phyloP scores from a whole-genome alignment of 2,797 vertebrate genomes.

The Tangara arthus region DNA sequence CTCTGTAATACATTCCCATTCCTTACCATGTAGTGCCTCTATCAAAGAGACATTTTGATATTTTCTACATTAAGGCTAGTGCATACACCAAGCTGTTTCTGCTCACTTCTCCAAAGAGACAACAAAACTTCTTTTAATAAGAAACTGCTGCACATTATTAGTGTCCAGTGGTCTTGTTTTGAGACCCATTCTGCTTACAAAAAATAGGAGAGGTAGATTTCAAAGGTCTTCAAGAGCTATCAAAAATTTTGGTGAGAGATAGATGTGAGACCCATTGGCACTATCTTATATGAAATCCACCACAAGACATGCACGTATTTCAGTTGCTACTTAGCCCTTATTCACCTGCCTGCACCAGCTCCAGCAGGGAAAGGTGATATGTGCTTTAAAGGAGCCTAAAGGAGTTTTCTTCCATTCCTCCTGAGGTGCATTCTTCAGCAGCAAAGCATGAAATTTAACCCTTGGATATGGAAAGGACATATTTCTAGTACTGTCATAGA shows the following conservation, averaged over 20 bases:
- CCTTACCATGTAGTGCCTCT: background rate
- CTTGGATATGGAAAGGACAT: background rate
- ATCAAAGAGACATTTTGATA: background rate
- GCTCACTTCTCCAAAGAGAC: background rate
- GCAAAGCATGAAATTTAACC: background rate
- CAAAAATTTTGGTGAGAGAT: background rate
- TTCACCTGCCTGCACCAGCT: background rate
- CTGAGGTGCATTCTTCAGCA: background rate
- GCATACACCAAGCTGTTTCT: background rate
- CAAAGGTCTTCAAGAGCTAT: background rate
- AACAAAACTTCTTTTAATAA: background rate
- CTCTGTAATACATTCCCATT: background rate
- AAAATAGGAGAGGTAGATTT: background rate
- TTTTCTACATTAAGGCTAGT: background rate
- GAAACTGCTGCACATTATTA: background rate
- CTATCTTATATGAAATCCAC: background rate
- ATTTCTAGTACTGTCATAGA: background rate
- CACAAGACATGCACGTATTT: accelerated
- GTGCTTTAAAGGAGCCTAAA: background rate
- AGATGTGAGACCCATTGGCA: background rate
- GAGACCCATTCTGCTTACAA: background rate
- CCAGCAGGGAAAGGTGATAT: background rate
- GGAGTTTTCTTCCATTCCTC: background rate
- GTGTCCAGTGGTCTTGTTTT: background rate
- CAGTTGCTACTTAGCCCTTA: background rate